Conservation (phyloP, 2,888 invertebrate genomes). For the Escarpia spicata region DNA sequence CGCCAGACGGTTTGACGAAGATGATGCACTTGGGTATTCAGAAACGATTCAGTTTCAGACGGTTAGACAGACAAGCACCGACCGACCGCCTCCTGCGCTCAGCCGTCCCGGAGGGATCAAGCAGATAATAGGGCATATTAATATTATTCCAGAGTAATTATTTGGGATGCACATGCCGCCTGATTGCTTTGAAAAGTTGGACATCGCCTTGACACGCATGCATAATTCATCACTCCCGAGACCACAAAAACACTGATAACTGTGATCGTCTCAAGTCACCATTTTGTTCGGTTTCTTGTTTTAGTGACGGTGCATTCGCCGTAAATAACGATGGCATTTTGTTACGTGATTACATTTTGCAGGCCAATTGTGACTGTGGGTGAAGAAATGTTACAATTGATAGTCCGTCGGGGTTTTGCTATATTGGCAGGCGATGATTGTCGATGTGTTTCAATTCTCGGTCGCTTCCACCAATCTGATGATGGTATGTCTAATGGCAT, state of each 20-base stretch:
- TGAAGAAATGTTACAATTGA: neutral
- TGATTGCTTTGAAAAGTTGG: slow-evolving; percentile 5
- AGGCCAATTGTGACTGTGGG: neutral
- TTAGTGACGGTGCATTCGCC: neutral
- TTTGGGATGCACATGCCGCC: neutral
- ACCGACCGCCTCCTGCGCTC: neutral
- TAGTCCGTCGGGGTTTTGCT: neutral
- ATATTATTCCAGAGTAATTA: slow-evolving; percentile 16
- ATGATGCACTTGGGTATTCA: neutral
- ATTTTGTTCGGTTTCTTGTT: neutral
- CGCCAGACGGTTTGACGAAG: neutral
- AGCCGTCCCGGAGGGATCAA: neutral
- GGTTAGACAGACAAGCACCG: neutral
- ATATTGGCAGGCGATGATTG: slow-evolving; percentile 6
- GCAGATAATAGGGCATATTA: slow-evolving; percentile 6
- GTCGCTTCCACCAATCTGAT: neutral
- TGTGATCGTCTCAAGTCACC: neutral
- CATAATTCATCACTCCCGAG: neutral
- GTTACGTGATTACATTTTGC: neutral
- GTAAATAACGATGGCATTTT: neutral
- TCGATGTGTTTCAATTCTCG: neutral
- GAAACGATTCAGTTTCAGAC: neutral
- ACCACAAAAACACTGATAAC: neutral
- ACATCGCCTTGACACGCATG: neutral
- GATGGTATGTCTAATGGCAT: neutral